Conservation (phyloP, 2,888 invertebrate species). For the Disparrhopalites patrizii region DNA sequence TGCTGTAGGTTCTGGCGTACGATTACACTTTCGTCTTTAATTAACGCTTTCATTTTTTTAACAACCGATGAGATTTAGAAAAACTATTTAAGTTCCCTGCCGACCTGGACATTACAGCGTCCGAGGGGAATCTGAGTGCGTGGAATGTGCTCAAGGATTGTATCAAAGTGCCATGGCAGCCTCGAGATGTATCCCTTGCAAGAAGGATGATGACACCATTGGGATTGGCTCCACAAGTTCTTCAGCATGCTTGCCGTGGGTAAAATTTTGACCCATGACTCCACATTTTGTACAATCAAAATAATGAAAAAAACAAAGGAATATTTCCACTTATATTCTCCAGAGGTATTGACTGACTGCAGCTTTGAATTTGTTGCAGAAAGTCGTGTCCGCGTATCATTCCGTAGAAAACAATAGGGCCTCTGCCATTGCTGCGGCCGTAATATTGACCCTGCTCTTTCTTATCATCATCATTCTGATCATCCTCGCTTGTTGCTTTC, state of each 20-base stretch:
- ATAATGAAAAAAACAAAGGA: too few species aligned
- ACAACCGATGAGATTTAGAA: neutral
- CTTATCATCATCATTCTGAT: neutral
- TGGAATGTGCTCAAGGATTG: conserved; percentile 7
- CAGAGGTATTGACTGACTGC: too few species aligned
- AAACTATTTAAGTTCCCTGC: conserved; percentile 26
- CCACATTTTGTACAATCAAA: neutral
- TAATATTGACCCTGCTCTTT: neutral
- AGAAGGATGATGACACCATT: conserved; percentile 4
- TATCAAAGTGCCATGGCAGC: conserved; percentile 14
- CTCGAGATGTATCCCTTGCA: conserved; percentile 19
- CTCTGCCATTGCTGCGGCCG: neutral
- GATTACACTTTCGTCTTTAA: neutral
- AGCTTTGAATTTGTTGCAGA: neutral
- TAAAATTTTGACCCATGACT: neutral
- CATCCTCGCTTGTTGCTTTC: neutral
- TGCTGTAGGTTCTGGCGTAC: conserved; percentile 31
- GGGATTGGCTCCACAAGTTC: neutral
- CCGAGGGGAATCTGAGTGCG: conserved; percentile 19
- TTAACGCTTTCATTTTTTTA: too few species aligned
- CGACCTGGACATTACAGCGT: conserved; percentile 15
- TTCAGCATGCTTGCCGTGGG: conserved; percentile 1
- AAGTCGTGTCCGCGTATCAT: neutral
- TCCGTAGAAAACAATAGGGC: neutral
- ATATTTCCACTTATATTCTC: too few species aligned